Evolutionary conservation across 2,797 vertebrate species (phyloP).

Genomic region (Falco rusticolus): DNA sequence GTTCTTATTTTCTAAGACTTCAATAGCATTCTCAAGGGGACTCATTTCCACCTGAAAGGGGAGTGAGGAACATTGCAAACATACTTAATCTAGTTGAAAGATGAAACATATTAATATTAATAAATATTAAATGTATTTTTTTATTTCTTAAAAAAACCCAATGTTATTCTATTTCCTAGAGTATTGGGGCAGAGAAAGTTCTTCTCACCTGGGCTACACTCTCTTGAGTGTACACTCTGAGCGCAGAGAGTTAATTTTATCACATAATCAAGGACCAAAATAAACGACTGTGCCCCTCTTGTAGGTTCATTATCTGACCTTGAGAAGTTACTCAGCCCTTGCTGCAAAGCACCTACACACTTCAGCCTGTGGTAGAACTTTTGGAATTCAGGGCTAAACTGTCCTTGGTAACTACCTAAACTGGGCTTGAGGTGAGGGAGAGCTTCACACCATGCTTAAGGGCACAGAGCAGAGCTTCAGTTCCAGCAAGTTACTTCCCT

Average conservation of each 20-base stretch:
- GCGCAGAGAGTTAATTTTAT: not conserved
- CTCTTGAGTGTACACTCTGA: not conserved
- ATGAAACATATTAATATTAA: not conserved
- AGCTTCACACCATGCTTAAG: not conserved
- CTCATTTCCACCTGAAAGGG: constrained; percentile 92
- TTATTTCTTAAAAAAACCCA: not conserved
- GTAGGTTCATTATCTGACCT: not conserved
- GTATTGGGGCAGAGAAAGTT: not conserved
- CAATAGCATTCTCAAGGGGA: constrained; percentile 96
- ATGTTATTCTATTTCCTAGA: not conserved
- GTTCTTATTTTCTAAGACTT: constrained; percentile 98
- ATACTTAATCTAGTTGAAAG: not conserved
- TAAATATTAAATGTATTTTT: not conserved
- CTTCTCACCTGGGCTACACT: not conserved
- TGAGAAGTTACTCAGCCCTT: not conserved
- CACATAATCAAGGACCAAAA: not conserved
- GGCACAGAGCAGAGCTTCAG: not conserved
- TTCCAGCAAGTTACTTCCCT: not conserved
- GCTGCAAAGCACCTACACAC: not conserved
- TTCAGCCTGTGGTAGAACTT: not conserved
- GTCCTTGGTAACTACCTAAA: not conserved
- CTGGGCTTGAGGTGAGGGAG: not conserved
- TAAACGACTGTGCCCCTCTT: not conserved
- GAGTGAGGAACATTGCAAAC: not conserved
- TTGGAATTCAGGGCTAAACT: not conserved